Evolutionary conservation across 2,888 invertebrate genomes (phyloP).

Genomic region (Drosophila anomalata): DNA sequence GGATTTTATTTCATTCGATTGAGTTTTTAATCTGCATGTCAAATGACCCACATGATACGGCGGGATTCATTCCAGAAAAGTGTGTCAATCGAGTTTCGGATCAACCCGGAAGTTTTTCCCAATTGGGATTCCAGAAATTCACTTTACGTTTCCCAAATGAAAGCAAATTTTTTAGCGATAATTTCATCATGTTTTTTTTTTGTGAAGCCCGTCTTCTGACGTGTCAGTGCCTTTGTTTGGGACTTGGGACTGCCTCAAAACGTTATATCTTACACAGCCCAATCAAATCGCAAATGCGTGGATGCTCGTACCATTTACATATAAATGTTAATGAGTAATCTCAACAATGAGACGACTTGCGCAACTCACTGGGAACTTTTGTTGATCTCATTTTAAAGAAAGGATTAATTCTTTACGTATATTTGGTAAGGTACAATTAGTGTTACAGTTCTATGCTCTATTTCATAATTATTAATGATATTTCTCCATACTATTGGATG

Average conservation of each 20-base stretch:
- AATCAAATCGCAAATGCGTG: not conserved
- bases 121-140: conserved; percentile 32
- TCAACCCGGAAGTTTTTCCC: conserved; percentile 36
- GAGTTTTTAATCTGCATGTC: conserved; percentile 73
- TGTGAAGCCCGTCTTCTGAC: conserved; percentile 30
- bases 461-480: not conserved
- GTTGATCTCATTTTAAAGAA: conserved; percentile 8
- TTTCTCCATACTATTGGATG: not conserved
- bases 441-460: not conserved
- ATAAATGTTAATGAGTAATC: conserved; percentile 59
- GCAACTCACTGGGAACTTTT: conserved; percentile 17
- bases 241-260: conserved; percentile 66
- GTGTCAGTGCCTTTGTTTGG: conserved; percentile 43
- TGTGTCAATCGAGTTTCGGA: conserved; percentile 48
- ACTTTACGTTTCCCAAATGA: conserved; percentile 17
- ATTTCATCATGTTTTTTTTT: conserved; percentile 41
- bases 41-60: conserved; percentile 67
- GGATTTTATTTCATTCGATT: conserved; percentile 59
- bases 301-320: conserved; percentile 14
- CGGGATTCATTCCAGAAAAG: conserved; percentile 24
- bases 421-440: not conserved
- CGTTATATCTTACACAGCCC: conserved; percentile 7
- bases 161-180: conserved; percentile 27
- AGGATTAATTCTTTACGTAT: not conserved
- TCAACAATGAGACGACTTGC: conserved; percentile 47